Evolutionary conservation across 2,888 invertebrate species (phyloP), one percentile per base, ranked within the genome.

Genomic region (Sesamia inferens): DNA sequence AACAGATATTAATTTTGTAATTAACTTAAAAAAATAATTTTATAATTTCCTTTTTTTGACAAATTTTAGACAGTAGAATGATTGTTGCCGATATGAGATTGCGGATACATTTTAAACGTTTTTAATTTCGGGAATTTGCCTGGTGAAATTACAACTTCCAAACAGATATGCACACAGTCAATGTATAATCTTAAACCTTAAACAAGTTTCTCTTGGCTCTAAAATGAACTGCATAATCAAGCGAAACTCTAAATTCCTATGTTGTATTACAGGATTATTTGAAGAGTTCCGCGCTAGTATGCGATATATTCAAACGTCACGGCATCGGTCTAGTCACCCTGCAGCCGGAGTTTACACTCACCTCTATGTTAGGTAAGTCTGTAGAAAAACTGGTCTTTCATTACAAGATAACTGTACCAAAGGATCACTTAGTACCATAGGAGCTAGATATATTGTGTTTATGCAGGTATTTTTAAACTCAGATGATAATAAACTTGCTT

Each of bases 321-420:
- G 98, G 98, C 7, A 98, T 99, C 69, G 97, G 98, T 5, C 97
- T 98, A 79, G 98, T 98, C 14, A 98, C 99, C 0, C 97, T 99
- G 85, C 99, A 99, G 90, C 99, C 99, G 0, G 99, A 99, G 92
- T 99, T 99, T 73, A 87, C 88, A 16, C 88, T 93, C 0, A 74
- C 91, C 7, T 86, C 93, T 62, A 84, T 92, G 70, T 83, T 87
- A 73, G 94, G 95, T 94, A 89, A 90, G 84, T 66, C 19, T 42
- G 48, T 31, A 44, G 13, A 54, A 47, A 39, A 47, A 10, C 24
- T 55, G 19, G 51, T 70, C 61, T 62, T 59, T 31, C 13, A 5
- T 4, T 58, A 22, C 54, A 47, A 55, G n/a, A 14, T 16, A 31
- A 19, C n/a, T 13, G 13, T n/a, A n/a, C 16, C 8, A 44, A 78